Conservation (phyloP, 2,888 invertebrate genomes). For the Tenthredo scrophulariae region DNA sequence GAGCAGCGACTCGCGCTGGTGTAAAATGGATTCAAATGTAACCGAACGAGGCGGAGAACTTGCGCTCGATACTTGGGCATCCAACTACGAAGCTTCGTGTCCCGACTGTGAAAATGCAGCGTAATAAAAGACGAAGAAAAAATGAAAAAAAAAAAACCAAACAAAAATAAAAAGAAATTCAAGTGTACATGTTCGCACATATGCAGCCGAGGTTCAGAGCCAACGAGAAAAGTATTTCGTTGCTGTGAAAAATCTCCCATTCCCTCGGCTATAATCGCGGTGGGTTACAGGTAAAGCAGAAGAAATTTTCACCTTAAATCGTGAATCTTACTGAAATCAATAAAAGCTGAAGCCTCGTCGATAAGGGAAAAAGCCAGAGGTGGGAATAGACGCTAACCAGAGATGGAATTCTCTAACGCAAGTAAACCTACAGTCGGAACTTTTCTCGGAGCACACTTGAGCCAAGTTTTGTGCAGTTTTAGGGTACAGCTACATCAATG, state of each 20-base stretch:
- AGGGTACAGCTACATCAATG: not conserved
- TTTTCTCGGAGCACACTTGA: slow-evolving; percentile 34
- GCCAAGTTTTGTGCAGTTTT: slow-evolving; percentile 27
- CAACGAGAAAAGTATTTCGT: not conserved
- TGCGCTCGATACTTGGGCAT: not conserved
- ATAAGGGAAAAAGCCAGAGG: slow-evolving; percentile 10
- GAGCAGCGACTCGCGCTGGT: slow-evolving; percentile 20
- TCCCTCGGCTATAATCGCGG: not conserved
- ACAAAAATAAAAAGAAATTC: not conserved
- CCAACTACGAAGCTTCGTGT: not conserved
- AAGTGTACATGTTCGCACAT: not conserved
- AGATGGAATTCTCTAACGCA: not conserved
- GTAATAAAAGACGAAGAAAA: not conserved
- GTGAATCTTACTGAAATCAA: slow-evolving; percentile 7
- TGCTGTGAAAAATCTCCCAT: not conserved
- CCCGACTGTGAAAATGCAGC: not conserved
- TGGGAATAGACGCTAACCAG: slow-evolving; percentile 21
- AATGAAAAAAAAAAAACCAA: not conserved
- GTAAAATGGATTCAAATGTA: slow-evolving; percentile 37
- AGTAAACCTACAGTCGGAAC: slow-evolving; percentile 17
- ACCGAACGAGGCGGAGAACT: slow-evolving; percentile 20
- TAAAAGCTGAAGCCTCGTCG: not conserved
- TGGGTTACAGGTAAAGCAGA: not conserved
- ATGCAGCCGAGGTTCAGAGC: not conserved
- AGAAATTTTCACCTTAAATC: not conserved